A percentile compares a stretch with the other conserved stretches of the same genome.
Conservation (phyloP, 2,888 invertebrate species). For the Neoscelio sp. region DNA sequence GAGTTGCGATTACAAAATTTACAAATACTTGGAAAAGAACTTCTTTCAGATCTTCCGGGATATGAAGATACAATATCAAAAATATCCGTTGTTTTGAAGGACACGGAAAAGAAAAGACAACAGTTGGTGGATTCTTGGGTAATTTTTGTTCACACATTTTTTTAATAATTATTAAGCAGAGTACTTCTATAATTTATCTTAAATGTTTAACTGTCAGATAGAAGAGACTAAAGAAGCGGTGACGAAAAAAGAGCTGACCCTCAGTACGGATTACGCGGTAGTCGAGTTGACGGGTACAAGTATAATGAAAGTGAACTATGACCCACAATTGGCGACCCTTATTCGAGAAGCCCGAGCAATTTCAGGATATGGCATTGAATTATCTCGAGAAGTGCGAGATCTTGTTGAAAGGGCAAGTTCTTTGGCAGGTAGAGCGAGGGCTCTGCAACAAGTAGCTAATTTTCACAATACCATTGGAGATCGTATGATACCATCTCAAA, state of each 20-base stretch:
- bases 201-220: conserved; percentile 68
- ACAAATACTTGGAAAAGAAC: conserved; percentile 76
- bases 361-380: conserved; percentile 87
- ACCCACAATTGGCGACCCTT: conserved; percentile 91
- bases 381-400: conserved; percentile 78
- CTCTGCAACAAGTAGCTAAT: conserved; percentile 95
- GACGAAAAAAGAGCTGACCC: conserved; percentile 73
- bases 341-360: conserved; percentile 96
- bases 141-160: no score
- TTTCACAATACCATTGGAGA: conserved; percentile 99
- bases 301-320: conserved; percentile 95
- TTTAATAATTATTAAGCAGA: no score
- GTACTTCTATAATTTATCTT: no score
- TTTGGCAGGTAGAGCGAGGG: conserved; percentile 88
- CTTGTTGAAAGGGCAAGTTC: conserved; percentile 79
- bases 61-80: conserved; percentile 75
- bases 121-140: conserved; percentile 80
- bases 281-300: conserved; percentile 90
- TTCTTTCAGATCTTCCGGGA: conserved; percentile 78
- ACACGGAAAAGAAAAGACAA: conserved; percentile 75
- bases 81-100: conserved; percentile 72
- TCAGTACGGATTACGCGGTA: conserved; percentile 87
- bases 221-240: conserved; percentile 76
- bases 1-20: conserved; percentile 78
- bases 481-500: conserved; percentile 97